Evolutionary conservation across 2,113 vertebrate species (phyloP), one percentile per base, ranked within the genome.

Genomic region (Leptodactylus fuscus): DNA sequence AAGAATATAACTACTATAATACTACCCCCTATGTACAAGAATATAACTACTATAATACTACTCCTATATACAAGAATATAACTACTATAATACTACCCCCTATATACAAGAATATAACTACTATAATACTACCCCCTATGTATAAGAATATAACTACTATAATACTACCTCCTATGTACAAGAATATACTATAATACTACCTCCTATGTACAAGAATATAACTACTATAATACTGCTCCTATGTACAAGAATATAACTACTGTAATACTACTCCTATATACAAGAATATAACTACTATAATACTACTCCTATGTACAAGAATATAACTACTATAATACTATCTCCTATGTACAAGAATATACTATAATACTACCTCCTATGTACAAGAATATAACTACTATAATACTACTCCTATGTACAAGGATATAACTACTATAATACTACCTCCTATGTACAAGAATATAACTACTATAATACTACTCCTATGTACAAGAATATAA

Each of bases 291-390:
- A 24, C 8, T 60, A 24, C 55, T 24, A 58, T 24, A 58, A 58
- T 58, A 58, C n/a, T 58, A n/a, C 55, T 24, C 55, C 55, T 58
- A 58, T 24, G 22, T 58, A 58, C 55, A 24, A 58, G n/a, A 58
- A 58, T 58, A 58, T 58, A n/a, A 58, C 55, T 58, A 58, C 55
- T n/a, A 58, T 58, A 58, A 58, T 58, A 58, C 55, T 58, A n/a
- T n/a, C 55, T 58, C 22, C 55, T 58, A 58, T 58, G 22, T 58
- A 58, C 10, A 58, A 24, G 55, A 58, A 58, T 58, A 58, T 58
- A 58, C 55, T 58, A 58, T 58, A 58, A 58, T 58, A 58, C 55
- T 58, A 1, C n/a, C 55, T 11, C 55, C 55, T 55, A 55, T 55
- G 53, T 55, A 55, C 53, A 55, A 55, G 53, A 55, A 55, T 60